phyloP scores from a whole-genome alignment of 2,888 invertebrate genomes.

The Chouioia cunea region DNA sequence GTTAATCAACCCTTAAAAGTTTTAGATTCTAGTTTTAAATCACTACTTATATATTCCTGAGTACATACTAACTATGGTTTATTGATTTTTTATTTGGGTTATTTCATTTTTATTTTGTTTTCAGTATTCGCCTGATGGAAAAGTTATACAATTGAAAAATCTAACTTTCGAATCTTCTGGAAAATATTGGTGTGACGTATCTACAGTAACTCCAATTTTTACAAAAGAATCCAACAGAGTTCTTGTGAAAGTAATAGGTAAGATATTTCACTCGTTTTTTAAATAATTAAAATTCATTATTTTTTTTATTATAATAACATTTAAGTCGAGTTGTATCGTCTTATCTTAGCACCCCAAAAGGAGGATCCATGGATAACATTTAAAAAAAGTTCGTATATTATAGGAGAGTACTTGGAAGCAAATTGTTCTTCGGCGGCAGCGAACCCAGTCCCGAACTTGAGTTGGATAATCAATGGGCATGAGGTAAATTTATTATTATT shows the following conservation, averaged over 20 bases:
- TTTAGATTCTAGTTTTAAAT: too few species aligned
- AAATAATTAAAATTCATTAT: too few species aligned
- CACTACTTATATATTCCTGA: too few species aligned
- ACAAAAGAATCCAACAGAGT: conserved; percentile 84
- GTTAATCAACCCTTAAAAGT: background rate
- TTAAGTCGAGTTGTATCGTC: too few species aligned
- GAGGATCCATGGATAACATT: conserved; percentile 80
- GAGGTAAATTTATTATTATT: conserved; percentile 73
- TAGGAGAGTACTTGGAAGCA: conserved; percentile 78
- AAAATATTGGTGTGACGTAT: conserved; percentile 85
- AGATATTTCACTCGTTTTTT: too few species aligned
- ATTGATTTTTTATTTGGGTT: too few species aligned
- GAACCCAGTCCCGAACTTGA: conserved; percentile 80
- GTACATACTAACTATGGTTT: too few species aligned
- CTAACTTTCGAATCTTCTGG: conserved; percentile 85
- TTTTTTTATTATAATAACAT: too few species aligned
- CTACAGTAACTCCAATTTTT: conserved; percentile 85
- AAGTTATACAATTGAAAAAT: conserved; percentile 79
- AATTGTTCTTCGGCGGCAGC: conserved; percentile 82
- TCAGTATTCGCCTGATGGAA: conserved; percentile 77
- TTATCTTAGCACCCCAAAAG: conserved; percentile 80
- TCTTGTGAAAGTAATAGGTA: conserved; percentile 85
- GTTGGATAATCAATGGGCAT: conserved; percentile 83
- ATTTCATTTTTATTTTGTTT: conserved; percentile 5
- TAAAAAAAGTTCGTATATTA: conserved; percentile 76